Evolutionary conservation across 1,140 invertebrate species (phyloP).

Genomic region (Amphibalanus amphitrite): DNA sequence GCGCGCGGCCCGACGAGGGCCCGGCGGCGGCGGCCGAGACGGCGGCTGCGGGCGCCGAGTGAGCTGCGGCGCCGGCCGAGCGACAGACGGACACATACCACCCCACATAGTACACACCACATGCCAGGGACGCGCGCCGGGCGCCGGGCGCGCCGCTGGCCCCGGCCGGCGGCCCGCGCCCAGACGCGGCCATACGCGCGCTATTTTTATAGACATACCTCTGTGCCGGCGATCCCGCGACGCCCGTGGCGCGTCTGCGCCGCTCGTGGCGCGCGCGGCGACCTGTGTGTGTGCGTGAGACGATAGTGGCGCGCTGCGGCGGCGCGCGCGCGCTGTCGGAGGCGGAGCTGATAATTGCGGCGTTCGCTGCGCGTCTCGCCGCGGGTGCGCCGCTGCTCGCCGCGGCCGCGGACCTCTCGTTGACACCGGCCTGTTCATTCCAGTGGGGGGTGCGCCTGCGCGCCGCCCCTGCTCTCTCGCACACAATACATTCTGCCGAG

Average conservation of each 20-base stretch:
- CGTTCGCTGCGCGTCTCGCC: no score
- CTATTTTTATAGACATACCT: conserved; percentile 2
- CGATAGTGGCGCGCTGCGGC: no score
- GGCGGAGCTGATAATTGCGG: no score
- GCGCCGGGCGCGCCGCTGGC: no score
- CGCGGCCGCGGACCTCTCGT: no score
- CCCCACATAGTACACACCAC: not conserved
- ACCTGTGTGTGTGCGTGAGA: no score
- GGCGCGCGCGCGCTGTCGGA: no score
- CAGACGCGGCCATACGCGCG: no score
- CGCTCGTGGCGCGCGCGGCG: not conserved
- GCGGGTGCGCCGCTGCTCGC: no score
- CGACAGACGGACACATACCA: not conserved
- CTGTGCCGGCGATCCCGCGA: no score
- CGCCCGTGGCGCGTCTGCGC: conserved; percentile 4
- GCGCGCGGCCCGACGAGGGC: not conserved
- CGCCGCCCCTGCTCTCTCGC: not conserved
- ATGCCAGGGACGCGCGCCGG: not conserved
- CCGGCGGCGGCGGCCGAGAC: not conserved
- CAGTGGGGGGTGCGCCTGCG: not conserved
- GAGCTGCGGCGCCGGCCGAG: not conserved
- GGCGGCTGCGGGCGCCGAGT: not conserved
- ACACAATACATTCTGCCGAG: not conserved
- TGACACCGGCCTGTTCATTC: not conserved
- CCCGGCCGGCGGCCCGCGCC: no score